Evolutionary conservation across 2,888 invertebrate genomes (phyloP).

Genomic region (Busseola fusca): DNA sequence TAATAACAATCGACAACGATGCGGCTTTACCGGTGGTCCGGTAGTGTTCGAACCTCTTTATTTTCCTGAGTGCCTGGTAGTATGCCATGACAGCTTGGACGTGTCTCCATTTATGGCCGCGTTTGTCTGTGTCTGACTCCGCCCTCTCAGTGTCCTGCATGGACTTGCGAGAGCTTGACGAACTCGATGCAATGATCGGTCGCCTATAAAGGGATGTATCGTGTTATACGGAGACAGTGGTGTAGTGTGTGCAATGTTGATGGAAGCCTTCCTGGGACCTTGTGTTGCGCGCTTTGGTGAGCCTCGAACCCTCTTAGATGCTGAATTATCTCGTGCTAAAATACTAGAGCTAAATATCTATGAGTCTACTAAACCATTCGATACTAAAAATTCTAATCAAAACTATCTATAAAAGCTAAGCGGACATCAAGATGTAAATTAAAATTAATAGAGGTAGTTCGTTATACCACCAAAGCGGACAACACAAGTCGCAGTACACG

Average conservation of each 20-base stretch:
- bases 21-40: constrained; percentile 77
- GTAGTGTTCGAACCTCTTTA: constrained; percentile 93
- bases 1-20: constrained; percentile 80
- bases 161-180: constrained; percentile 85
- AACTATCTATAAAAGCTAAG: constrained; percentile 51
- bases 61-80: constrained; percentile 96
- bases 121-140: constrained; percentile 83
- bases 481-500: constrained; percentile 64
- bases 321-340: constrained; percentile 29
- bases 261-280: constrained; percentile 68
- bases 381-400: constrained; percentile 43
- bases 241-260: constrained; percentile 71
- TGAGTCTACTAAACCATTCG: constrained; percentile 44
- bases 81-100: constrained; percentile 96
- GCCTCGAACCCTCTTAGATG: constrained; percentile 32
- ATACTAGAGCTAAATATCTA: constrained; percentile 48
- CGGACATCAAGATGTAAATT: constrained; percentile 33
- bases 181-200: constrained; percentile 87
- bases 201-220: constrained; percentile 86
- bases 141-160: constrained; percentile 82
- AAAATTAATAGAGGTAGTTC: constrained; percentile 49
- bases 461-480: constrained; percentile 65
- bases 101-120: constrained; percentile 94
- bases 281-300: constrained; percentile 68
- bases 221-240: constrained; percentile 78